Base-by-base conservation (phyloP, 2,888 invertebrate species). In the Athalia rosae region DNA sequence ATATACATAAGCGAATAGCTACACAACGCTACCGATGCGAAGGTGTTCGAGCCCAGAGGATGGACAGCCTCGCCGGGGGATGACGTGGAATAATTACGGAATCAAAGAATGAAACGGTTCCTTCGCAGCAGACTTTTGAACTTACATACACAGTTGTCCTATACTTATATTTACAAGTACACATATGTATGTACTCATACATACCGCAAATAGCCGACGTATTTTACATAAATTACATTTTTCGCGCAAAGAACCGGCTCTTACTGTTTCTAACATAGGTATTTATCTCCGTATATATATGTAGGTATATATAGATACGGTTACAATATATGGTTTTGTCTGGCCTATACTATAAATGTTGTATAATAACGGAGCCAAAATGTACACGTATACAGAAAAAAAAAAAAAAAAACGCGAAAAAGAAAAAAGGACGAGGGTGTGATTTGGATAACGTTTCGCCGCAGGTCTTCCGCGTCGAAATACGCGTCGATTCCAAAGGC, bases 21-120 rank as follows among this genome's bases (percentile, higher is more conserved):
- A 28, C 28, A 28, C 28, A n/a, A n/a, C 28, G 28, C 28, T 28
- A 0, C 28, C 28, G 28, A 28, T 28, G 28, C 28, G 28, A 28
- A 28, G 28, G 56, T 58, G 71, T 71, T 71, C 56, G 71, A 71
- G 56, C 56, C 41, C 45, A 56, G 13, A 13, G 71, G 71, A 71
- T 58, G 43, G 71, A 43, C 56, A 71, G 45, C 13, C 15, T 41
- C 28, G n/a, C 4, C 48, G 48, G 11, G 41, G 41, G n/a, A 67
- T 9, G 53, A 56, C n/a, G 53, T 45, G 43, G 58, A 43, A 53
- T 50, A 69, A 58, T 45, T 43, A 43, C 43, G 45, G 58, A 71
- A 50, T 53, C 67, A n/a, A 67, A 67, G 48, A 53, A 67, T 41
- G 67, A 58, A 71, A 71, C 71, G 71, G 71, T 71, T 71, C 43